phyloP scores from a whole-genome alignment of 2,888 invertebrate species.

The Drosophila cognata region DNA sequence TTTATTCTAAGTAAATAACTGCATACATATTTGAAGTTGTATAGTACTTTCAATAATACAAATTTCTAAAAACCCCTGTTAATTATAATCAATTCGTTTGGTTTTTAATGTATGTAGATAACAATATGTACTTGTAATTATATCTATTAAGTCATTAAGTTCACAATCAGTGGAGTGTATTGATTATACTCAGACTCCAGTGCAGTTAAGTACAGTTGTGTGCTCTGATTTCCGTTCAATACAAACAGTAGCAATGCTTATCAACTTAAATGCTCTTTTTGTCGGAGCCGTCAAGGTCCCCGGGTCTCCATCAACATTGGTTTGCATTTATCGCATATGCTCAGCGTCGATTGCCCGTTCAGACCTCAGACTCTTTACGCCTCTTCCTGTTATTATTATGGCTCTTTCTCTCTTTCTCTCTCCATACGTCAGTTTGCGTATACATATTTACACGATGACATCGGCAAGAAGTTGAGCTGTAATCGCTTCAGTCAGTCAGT shows the following conservation, averaged over 20 bases:
- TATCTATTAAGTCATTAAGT: not conserved
- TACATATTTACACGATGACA: conserved; percentile 49
- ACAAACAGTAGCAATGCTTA: conserved; percentile 38
- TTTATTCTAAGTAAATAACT: not conserved
- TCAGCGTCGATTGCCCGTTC: conserved; percentile 14
- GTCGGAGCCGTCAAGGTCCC: conserved; percentile 37
- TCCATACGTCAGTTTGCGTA: conserved; percentile 3
- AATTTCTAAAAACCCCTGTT: not conserved
- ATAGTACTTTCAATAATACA: not conserved
- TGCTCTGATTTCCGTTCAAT: conserved; percentile 35
- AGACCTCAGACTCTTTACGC: not conserved
- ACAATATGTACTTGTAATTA: not conserved
- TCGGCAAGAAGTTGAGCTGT: conserved; percentile 54
- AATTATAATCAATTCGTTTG: not conserved
- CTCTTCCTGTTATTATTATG: conserved; percentile 49
- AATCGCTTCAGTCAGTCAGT: conserved; percentile 66
- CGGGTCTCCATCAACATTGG: conserved; percentile 26
- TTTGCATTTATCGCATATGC: conserved; percentile 50
- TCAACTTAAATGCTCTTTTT: conserved; percentile 27
- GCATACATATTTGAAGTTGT: not conserved
- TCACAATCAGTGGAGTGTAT: not conserved
- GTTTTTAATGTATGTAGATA: not conserved
- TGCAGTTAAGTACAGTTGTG: conserved; percentile 52
- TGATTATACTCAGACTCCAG: not conserved
- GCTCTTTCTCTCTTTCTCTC: conserved; percentile 6